Base-by-base conservation (phyloP, 1,140 invertebrate species). In the Psix sp. region DNA sequence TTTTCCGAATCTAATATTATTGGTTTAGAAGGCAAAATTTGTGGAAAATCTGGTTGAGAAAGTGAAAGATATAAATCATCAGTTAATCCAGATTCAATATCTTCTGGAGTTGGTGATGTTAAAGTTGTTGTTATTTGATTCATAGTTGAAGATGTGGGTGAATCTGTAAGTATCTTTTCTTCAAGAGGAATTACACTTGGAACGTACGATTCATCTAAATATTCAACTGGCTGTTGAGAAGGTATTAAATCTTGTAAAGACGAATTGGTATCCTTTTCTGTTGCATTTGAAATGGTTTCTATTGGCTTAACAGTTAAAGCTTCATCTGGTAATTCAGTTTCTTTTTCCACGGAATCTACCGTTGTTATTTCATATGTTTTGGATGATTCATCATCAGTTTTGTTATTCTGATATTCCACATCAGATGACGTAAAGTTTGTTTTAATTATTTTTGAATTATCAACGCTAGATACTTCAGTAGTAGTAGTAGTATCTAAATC, bases 41-140 rank as follows among this genome's bases (percentile, higher is more conserved):
- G 48, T 11, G 82, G 82, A 35, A 86, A 83, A 74, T 86, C 82
- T 5, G 80, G 82, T 18, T 77, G 77, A 15, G 84, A 84, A 6
- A 85, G 65, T 3, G 84, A 85, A 20, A 86, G 56, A 54, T 87
- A 85, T 7, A 85, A 62, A 48, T 85, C 84, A 36, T 86, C 84
- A n/a, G 82, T 77, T 11, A 86, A 42, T 15, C 82, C 84, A 29
- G 82, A 83, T 63, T 85, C 84, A 24, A 84, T 86, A 17, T 87
- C 84, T 67, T 86, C 84, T n/a, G 83, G 78, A 11, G 81, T 84
- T 11, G 82, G 78, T 10, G 82, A 82, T 2, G 82, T 49, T 13
- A 82, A 56, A 2, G 80, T 78, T 13, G 77, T 82, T 9, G 57
- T 76, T 17, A 74, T 17, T 40, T 60, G 72, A n/a, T n/a, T n/a